Conservation (phyloP, 2,113 vertebrate genomes). For the Syrrhaptes paradoxus region DNA sequence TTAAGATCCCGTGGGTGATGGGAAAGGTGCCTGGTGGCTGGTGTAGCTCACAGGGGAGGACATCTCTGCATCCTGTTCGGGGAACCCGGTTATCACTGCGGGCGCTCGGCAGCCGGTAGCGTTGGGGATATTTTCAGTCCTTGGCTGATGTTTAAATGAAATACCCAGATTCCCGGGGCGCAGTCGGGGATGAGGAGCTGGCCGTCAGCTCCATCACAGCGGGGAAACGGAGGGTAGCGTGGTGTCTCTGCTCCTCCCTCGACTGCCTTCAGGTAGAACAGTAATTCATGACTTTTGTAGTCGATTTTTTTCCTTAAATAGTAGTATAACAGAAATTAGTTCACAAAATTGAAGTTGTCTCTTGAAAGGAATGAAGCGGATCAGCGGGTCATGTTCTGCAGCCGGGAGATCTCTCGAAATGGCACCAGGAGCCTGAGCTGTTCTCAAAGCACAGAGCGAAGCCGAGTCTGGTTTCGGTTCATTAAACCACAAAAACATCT, state of each 20-base stretch:
- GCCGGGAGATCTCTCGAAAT: neutral
- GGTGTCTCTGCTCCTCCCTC: neutral
- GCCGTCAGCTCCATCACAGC: neutral
- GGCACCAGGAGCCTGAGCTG: neutral
- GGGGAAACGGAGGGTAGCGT: accelerated
- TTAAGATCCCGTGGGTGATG: neutral
- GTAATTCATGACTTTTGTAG: neutral
- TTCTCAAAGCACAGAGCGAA: neutral
- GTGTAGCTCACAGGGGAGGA: neutral
- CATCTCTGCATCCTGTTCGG: neutral
- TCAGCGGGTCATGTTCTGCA: neutral
- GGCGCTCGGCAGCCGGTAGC: neutral
- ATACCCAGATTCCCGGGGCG: neutral
- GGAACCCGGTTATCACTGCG: neutral
- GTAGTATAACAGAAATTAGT: neutral
- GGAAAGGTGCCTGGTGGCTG: neutral
- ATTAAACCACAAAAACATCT: slow-evolving; percentile 51
- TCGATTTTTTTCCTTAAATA: neutral
- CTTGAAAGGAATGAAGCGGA: neutral
- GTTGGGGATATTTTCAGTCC: neutral
- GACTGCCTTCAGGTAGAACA: neutral
- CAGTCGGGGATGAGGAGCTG: neutral
- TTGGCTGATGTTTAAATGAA: neutral
- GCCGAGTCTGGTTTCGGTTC: neutral
- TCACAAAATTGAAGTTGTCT: neutral